Evolutionary conservation across 2,888 invertebrate genomes (phyloP).

Genomic region (Drosophila leonis): DNA sequence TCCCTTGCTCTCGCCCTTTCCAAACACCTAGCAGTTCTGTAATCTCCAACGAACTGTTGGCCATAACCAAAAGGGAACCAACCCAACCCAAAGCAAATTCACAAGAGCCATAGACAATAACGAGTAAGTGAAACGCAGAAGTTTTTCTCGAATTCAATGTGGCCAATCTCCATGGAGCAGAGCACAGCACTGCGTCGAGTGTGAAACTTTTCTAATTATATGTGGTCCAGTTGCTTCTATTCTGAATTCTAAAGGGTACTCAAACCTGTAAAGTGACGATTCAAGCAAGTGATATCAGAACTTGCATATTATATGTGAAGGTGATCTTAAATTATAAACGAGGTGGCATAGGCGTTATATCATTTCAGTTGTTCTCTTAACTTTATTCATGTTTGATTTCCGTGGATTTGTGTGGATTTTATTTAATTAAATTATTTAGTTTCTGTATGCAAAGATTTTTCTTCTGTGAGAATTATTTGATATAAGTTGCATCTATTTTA

Average conservation of each 20-base stretch:
- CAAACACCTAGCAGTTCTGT: slow-evolving; percentile 12
- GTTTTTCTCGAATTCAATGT: slow-evolving; percentile 25
- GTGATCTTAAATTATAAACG: neutral
- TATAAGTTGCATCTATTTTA: neutral
- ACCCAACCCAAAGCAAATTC: slow-evolving; percentile 11
- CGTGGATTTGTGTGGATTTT: neutral
- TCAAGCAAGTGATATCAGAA: neutral
- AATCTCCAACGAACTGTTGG: slow-evolving; percentile 30
- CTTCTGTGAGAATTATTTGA: neutral
- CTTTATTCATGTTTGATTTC: neutral
- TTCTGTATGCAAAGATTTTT: neutral
- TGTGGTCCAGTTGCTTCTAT: slow-evolving; percentile 36
- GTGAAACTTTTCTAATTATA: slow-evolving; percentile 57
- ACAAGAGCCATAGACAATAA: slow-evolving; percentile 26
- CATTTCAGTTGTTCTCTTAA: neutral
- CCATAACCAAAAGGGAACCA: slow-evolving; percentile 23
- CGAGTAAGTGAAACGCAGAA: slow-evolving; percentile 26
- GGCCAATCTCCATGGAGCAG: slow-evolving; percentile 49
- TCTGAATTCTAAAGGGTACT: slow-evolving; percentile 9
- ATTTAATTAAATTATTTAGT: neutral
- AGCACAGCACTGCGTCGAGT: slow-evolving; percentile 20
- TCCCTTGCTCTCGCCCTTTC: neutral
- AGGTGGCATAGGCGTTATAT: neutral
- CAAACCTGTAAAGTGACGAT: slow-evolving; percentile 2
- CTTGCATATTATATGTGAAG: neutral